These are phyloP conservation scores for Agonum fuliginosum DNA, from an alignment of 2,888 invertebrate genomes.

Conservation along the genomic window DNA sequence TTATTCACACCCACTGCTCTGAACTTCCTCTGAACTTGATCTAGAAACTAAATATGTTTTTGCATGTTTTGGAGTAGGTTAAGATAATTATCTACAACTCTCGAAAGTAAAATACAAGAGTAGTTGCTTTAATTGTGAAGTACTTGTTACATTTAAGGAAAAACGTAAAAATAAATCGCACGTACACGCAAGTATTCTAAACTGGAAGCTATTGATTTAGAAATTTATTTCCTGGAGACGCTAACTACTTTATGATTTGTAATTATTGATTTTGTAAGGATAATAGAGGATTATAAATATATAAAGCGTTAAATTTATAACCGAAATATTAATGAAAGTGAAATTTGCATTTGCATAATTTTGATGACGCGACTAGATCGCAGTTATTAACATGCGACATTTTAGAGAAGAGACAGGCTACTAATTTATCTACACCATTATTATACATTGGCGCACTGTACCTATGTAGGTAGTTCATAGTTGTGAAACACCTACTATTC, in stretches of 20 bases:
- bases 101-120: constrained; percentile 1
- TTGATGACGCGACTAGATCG: not conserved
- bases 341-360: constrained; percentile 30
- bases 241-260: not conserved
- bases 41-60: constrained; percentile 29
- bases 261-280: not conserved
- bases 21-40: constrained; percentile 42
- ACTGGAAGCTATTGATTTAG: not conserved
- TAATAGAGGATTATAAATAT: not conserved
- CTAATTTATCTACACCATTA: not conserved
- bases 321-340: constrained; percentile 43
- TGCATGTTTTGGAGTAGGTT: constrained; percentile 28
- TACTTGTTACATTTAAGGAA: constrained; percentile 22
- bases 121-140: constrained; percentile 1
- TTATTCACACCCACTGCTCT: constrained; percentile 16
- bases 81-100: constrained; percentile 25
- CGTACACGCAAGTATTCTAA: not conserved
- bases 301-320: not conserved
- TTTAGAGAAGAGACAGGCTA: constrained; percentile 27
- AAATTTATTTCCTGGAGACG: not conserved
- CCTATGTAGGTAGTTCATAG: no score
- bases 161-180: not conserved
- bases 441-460: constrained; percentile 12
- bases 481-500: no score
- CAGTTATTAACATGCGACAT: constrained; percentile 27